Base-by-base conservation (phyloP, 2,113 vertebrate species). In the Ifrita kowaldi region DNA sequence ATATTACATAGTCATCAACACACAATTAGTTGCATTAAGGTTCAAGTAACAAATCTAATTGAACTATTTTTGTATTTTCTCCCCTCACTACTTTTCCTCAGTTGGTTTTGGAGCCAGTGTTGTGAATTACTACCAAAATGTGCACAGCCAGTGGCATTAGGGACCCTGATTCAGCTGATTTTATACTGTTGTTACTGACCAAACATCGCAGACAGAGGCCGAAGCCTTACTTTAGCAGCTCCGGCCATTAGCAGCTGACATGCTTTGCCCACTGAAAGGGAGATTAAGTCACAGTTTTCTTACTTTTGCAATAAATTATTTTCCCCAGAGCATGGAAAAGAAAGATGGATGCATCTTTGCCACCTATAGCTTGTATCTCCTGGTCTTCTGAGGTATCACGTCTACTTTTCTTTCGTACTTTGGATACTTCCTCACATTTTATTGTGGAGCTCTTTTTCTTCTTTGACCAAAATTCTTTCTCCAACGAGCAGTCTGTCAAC, bases 241-340 rank as follows among this genome's bases (percentile, higher is more conserved):
- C 9, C 44, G 59, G 14, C 27, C 55, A 39, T 15, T 5, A 81
- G 44, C 20, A 67, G 52, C 64, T 84, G 39, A 67, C 24, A 63
- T 8, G 24, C 8, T 85, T 60, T 81, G 27, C 37, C 30, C 22
- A 67, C 4, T 62, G 13, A 78, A 71, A 86, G 35, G 26, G n/a
- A 78, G 7, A 67, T 1, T 44, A 90, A 90, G 8, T 67, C 23
- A 80, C 82, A 70, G 27, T 76, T 65, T 91, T 97, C 99, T 98
- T 98, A 99, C 99, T 98, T 99, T 99, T 99, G 98, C 99, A 99
- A 96, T 99, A 98, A 32, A 99, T 97, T 95, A 99, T 99, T 97
- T 99, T 99, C 33, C 99, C 99, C 96, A 99, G 96, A 28, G 99
- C 99, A 98, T 99, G 98, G 97, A 99, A 99, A 78, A 99, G 98